Evolutionary conservation across 2,888 invertebrate species (phyloP).

Genomic region (Cepaea hortensis): DNA sequence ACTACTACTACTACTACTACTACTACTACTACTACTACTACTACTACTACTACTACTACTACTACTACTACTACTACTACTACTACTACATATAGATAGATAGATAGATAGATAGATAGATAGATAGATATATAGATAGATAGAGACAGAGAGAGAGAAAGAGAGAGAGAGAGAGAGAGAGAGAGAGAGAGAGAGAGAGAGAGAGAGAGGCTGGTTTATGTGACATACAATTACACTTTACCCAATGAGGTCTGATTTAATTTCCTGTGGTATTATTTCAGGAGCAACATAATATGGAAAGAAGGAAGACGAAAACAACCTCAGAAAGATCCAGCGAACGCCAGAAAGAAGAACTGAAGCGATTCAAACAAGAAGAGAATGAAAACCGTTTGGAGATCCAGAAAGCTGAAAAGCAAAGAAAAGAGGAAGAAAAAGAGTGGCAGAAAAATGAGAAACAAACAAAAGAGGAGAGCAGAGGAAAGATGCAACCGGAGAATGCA

Average conservation of each 20-base stretch:
- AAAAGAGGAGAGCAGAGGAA: not conserved
- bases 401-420: constrained; percentile 17
- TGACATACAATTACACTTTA: too few relatives aligned
- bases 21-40: too few relatives aligned
- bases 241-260: not conserved
- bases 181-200: too few relatives aligned
- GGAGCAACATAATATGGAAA: constrained; percentile 45
- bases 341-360: constrained; percentile 43
- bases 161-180: too few relatives aligned
- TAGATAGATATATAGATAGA: too few relatives aligned
- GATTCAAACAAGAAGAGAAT: constrained; percentile 42
- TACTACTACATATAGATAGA: too few relatives aligned
- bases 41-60: not conserved
- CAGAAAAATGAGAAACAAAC: constrained; percentile 35
- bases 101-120: too few relatives aligned
- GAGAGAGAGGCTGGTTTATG: too few relatives aligned
- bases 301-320: constrained; percentile 42
- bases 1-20: not conserved
- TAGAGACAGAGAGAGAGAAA: too few relatives aligned
- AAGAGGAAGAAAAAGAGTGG: constrained; percentile 18
- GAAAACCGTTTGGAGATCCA: not conserved
- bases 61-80: not conserved
- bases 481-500: constrained; percentile 28
- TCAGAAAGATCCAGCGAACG: constrained; percentile 40
- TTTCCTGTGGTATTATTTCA: not conserved